Evolutionary conservation across 2,888 invertebrate species (phyloP), one percentile per base, ranked within the genome.

Genomic region (Oscheius onirici): DNA sequence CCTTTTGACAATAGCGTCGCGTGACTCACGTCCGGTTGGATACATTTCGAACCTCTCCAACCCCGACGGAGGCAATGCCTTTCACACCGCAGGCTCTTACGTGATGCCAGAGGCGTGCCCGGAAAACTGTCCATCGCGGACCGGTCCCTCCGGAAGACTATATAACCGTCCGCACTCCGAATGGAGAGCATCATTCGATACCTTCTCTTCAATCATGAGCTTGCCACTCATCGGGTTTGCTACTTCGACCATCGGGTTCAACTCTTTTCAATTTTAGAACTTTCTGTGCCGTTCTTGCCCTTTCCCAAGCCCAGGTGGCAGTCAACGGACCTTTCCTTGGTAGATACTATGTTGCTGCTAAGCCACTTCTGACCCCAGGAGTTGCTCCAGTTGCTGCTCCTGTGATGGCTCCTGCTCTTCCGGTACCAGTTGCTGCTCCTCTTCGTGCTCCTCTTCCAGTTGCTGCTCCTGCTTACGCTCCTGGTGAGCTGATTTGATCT

Each of bases 241-340:
- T 26, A 46, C 46, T 17, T 58, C 24, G 28, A 20, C 17, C 22
- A 20, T 17, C 26, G 34, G 5, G 34, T 34, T 34, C 34, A 34
- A 34, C 51, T 44, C 20, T 58, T 43, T 44, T 40, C n/a, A 55
- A 5, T 55, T 22, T 55, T 55, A 77, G 77, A 34, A 70, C 75
- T 54, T 72, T 78, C 60, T 71, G 75, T 71, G 70, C 78, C 60
- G 72, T 75, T 41, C 66, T 78, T 58, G 75, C 75, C 22, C 72
- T 78, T 63, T 69, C 78, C n/a, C 72, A 72, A 34, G 78, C 76
- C 34, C 78, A 78, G 58, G 69, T 78, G 15, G 79, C 77, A 20
- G 71, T 75, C 61, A 76, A 79, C 60, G 76, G 79, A 40, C 79
- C 79, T 54, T 79, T 77, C 74, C 49, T 73, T 52, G 79, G 79